Conservation (phyloP, 2,797 vertebrate genomes). For the Amblyopsis hoosieri region DNA sequence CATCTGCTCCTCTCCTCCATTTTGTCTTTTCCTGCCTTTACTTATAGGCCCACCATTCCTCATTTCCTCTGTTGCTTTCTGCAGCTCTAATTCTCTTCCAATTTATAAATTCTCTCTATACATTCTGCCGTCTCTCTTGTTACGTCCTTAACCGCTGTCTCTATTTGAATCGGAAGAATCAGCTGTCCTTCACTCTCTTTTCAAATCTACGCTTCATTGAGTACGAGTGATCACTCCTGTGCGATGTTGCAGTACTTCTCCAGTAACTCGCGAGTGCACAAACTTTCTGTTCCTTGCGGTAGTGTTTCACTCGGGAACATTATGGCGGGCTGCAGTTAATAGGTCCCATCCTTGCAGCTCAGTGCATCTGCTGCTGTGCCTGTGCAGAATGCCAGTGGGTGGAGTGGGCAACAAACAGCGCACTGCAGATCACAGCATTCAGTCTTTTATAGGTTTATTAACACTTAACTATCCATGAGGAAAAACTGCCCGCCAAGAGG, state of each 20-base stretch:
- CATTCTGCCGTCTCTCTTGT: not conserved
- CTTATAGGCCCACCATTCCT: not conserved
- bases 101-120: too few species aligned
- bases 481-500: constrained; percentile 14
- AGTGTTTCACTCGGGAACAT: not conserved
- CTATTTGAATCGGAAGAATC: not conserved
- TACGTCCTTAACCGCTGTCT: not conserved
- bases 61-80: not conserved
- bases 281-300: not conserved
- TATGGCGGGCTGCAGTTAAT: constrained; percentile 9
- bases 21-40: not conserved
- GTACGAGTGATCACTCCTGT: too few species aligned
- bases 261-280: not conserved
- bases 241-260: too few species aligned
- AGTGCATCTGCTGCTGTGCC: constrained; percentile 6
- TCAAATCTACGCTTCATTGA: not conserved
- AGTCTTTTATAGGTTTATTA: constrained; percentile 20
- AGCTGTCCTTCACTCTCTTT: constrained; percentile 1
- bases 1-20: constrained; percentile 55
- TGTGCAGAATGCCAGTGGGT: constrained; percentile 33
- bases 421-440: constrained; percentile 18
- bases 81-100: not conserved
- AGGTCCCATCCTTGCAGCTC: constrained; percentile 1
- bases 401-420: constrained; percentile 7
- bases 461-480: constrained; percentile 2